Percentiles rank a stretch among this genome's conserved stretches.
Conservation (phyloP, 2,888 invertebrate species). For the Ischnura elegans region DNA sequence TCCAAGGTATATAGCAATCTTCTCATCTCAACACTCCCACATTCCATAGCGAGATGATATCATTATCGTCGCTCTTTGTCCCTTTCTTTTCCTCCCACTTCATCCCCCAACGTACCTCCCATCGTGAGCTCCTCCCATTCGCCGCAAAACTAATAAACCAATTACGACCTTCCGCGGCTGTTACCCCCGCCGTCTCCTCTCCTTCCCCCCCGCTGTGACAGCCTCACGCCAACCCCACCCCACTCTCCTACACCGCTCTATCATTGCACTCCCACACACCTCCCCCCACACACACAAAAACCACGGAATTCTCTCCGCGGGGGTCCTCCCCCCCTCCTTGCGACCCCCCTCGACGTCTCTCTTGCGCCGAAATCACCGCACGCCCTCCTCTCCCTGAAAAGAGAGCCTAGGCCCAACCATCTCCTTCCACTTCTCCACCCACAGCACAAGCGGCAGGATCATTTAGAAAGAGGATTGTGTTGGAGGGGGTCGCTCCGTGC, state of each 20-base stretch:
- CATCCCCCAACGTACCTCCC: neutral
- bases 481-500: neutral
- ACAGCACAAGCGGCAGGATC: neutral
- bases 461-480: neutral
- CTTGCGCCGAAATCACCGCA: conserved; percentile 27
- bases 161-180: conserved; percentile 59
- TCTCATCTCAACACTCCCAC: neutral
- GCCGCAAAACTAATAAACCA: conserved; percentile 65
- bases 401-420: neutral
- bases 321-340: neutral
- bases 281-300: neutral
- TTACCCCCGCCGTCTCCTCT: conserved; percentile 5
- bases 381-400: neutral
- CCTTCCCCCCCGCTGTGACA: conserved; percentile 21
- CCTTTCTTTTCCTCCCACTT: neutral
- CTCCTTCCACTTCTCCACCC: conserved; percentile 32
- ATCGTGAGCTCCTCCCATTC: conserved; percentile 49
- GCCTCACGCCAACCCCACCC: neutral
- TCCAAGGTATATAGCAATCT: too few species aligned
- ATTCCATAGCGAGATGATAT: too few species aligned
- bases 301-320: conserved; percentile 1
- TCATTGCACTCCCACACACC: neutral
- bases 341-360: conserved; percentile 26
- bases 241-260: neutral
- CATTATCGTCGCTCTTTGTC: neutral